phyloP scores from a whole-genome alignment of 1,140 invertebrate species.

The Zaprionus ornatus region DNA sequence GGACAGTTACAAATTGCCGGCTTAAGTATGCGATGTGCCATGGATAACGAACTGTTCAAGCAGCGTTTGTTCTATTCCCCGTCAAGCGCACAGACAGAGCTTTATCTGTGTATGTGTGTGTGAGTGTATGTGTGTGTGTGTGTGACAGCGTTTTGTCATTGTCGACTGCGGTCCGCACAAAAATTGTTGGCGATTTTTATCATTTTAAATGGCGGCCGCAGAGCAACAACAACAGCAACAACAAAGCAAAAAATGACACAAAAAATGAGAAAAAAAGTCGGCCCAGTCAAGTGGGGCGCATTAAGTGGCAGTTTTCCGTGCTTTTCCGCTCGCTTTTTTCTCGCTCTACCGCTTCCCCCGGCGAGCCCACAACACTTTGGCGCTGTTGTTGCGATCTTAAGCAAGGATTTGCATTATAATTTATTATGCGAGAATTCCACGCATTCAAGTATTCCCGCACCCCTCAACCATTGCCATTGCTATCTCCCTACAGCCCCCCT shows the following conservation, averaged over 20 bases:
- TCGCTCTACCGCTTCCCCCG: slow-evolving; percentile 2
- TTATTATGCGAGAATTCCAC: slow-evolving; percentile 67
- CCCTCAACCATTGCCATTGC: neutral
- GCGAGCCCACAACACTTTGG: neutral
- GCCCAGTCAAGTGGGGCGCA: slow-evolving; percentile 56
- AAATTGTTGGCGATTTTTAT: slow-evolving; percentile 76
- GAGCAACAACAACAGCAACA: neutral
- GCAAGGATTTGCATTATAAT: slow-evolving; percentile 75
- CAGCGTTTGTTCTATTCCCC: neutral
- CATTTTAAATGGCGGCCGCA: slow-evolving; percentile 68
- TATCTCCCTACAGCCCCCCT: neutral
- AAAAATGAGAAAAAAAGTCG: slow-evolving; percentile 15
- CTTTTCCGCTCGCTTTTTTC: slow-evolving; percentile 9
- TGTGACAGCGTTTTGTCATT: slow-evolving; percentile 37
- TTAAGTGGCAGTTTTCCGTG: slow-evolving; percentile 59
- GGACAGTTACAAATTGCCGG: slow-evolving; percentile 39
- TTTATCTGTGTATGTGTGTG: neutral
- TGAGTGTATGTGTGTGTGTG: slow-evolving; percentile 12
- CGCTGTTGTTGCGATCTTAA: slow-evolving; percentile 64
- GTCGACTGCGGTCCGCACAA: slow-evolving; percentile 40
- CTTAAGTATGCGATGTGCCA: slow-evolving; percentile 28
- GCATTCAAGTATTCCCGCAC: slow-evolving; percentile 39
- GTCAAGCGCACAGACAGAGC: neutral
- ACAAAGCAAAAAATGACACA: slow-evolving; percentile 45
- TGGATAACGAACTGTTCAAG: neutral